Evolutionary conservation across 2,888 invertebrate species (phyloP).

Genomic region (Caenorhabditis macrosperma): DNA sequence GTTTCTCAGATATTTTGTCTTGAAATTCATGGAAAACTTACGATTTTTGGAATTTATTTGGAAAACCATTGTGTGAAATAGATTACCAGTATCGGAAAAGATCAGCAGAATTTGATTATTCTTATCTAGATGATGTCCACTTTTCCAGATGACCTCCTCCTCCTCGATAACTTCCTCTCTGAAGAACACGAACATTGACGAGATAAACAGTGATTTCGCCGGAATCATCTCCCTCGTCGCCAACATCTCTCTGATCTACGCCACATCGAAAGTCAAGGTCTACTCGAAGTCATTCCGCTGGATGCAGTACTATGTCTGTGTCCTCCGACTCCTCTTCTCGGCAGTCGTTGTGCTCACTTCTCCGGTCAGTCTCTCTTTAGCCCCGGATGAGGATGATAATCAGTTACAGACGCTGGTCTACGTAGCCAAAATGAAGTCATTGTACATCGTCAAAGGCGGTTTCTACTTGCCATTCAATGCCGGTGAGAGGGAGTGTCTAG

Average conservation of each 20-base stretch:
- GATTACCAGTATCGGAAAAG: no score
- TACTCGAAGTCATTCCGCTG: slow-evolving; percentile 31
- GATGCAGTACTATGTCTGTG: slow-evolving; percentile 35
- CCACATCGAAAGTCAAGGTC: slow-evolving; percentile 32
- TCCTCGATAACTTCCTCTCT: neutral
- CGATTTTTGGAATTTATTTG: no score
- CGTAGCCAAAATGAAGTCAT: slow-evolving; percentile 40
- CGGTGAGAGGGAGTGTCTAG: slow-evolving; percentile 6
- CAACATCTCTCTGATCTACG: slow-evolving; percentile 32
- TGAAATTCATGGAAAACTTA: no score
- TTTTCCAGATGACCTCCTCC: slow-evolving; percentile 14
- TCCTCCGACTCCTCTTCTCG: slow-evolving; percentile 25
- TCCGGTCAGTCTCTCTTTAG: slow-evolving; percentile 26
- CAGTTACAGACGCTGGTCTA: slow-evolving; percentile 52
- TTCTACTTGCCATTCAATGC: slow-evolving; percentile 39
- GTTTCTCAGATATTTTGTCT: no score
- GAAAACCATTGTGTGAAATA: no score
- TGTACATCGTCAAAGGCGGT: slow-evolving; percentile 55
- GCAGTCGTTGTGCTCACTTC: slow-evolving; percentile 33
- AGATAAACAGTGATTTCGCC: slow-evolving; percentile 31
- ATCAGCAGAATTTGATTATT: no score
- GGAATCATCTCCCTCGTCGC: slow-evolving; percentile 31
- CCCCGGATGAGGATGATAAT: no score
- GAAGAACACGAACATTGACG: slow-evolving; percentile 9
- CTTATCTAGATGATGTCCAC: neutral